Evolutionary conservation across 2,888 invertebrate species (phyloP).

Genomic region (Apodemia duryi): DNA sequence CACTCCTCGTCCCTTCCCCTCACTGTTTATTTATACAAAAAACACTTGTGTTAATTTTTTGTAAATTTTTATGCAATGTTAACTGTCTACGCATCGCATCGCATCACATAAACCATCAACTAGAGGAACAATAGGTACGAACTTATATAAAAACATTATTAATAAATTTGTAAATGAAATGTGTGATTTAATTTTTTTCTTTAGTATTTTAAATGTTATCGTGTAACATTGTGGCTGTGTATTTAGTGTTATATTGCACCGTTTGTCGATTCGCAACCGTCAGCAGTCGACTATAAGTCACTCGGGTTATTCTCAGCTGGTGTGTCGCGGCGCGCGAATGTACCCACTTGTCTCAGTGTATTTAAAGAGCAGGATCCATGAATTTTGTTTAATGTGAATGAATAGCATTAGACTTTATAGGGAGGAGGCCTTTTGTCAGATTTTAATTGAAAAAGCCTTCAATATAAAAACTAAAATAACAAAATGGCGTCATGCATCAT

Average conservation of each 20-base stretch:
- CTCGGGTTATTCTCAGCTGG: too few species aligned
- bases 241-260: constrained; percentile 6
- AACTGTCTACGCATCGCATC: not conserved
- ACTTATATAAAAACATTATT: constrained; percentile 10
- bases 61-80: constrained; percentile 1
- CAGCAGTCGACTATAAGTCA: not conserved
- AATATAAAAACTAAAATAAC: too few species aligned
- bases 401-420: too few species aligned
- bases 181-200: constrained; percentile 6
- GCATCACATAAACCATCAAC: not conserved
- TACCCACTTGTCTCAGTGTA: too few species aligned
- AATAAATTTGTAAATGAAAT: constrained; percentile 11
- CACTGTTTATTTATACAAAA: not conserved
- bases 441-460: too few species aligned
- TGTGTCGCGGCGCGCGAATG: too few species aligned
- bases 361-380: too few species aligned
- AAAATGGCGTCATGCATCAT: too few species aligned
- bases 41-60: not conserved
- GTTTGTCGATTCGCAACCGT: not conserved
- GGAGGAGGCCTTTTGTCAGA: too few species aligned
- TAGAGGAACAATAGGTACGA: not conserved
- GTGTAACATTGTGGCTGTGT: not conserved
- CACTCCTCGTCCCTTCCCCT: not conserved
- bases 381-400: too few species aligned
- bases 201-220: constrained; percentile 10